Percentiles rank a stretch among this genome's conserved stretches.
Evolutionary conservation across 2,888 invertebrate species (phyloP).

Genomic region (Reticulitermes lucifugus): DNA sequence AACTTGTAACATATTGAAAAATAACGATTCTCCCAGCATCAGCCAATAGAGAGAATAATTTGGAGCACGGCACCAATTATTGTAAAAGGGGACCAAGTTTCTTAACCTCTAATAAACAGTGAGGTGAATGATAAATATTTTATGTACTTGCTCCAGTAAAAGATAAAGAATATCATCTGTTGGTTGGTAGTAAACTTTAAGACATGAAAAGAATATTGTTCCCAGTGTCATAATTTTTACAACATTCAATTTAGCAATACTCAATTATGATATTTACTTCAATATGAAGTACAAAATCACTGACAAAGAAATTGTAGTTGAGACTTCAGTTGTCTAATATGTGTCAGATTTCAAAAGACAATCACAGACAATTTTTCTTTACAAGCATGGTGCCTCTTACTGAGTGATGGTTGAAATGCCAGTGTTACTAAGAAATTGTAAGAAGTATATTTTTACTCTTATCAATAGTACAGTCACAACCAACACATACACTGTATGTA

Average conservation of each 20-base stretch:
- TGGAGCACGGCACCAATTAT: slow-evolving; percentile 38
- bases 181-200: not conserved
- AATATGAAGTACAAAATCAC: too few species aligned
- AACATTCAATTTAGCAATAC: not conserved
- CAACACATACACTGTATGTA: too few species aligned
- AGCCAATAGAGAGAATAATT: not conserved
- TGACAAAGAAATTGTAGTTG: too few species aligned
- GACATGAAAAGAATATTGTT: slow-evolving; percentile 23
- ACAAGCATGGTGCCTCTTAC: too few species aligned
- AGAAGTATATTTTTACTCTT: too few species aligned
- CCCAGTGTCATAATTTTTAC: not conserved
- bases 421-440: too few species aligned
- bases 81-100: slow-evolving; percentile 31
- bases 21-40: slow-evolving; percentile 6
- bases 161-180: not conserved
- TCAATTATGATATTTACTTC: not conserved
- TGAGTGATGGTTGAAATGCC: too few species aligned
- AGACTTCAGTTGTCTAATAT: too few species aligned
- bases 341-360: too few species aligned
- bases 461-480: too few species aligned
- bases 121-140: slow-evolving; percentile 26
- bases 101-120: slow-evolving; percentile 2
- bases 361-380: too few species aligned
- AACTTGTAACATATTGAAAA: not conserved
- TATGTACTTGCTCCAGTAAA: slow-evolving; percentile 29